Evolutionary conservation across 2,797 vertebrate genomes (phyloP).

Genomic region (Uromys caudimaculatus): DNA sequence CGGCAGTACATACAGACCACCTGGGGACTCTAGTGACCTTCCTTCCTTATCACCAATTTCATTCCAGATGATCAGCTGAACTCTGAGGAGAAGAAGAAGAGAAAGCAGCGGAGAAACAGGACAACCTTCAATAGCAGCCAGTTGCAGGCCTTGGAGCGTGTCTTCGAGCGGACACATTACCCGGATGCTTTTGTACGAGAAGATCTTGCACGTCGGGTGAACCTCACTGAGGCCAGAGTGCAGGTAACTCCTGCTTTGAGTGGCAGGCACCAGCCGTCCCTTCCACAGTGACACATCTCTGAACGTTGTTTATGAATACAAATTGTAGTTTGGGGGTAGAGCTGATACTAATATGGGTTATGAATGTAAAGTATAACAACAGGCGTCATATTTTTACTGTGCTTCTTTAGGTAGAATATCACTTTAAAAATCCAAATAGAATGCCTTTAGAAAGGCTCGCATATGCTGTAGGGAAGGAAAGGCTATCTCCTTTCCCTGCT

Average conservation of each 20-base stretch:
- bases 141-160: slow-evolving; percentile 97
- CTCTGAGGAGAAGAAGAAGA: slow-evolving; percentile 98
- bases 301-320: neutral
- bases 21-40: neutral
- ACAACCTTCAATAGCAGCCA: slow-evolving; percentile 99
- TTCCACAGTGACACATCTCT: neutral
- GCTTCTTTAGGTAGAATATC: neutral
- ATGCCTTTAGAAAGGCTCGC: neutral
- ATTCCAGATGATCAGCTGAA: slow-evolving; percentile 95
- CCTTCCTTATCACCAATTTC: slow-evolving; percentile 28
- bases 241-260: slow-evolving; percentile 90
- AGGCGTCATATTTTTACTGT: neutral
- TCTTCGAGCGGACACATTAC: slow-evolving; percentile 98
- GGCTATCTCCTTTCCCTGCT: no score
- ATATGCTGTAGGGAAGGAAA: accelerated
- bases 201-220: slow-evolving; percentile 97
- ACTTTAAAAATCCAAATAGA: neutral
- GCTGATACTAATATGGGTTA: neutral
- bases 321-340: neutral
- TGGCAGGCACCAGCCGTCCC: neutral
- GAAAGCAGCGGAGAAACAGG: slow-evolving; percentile 97
- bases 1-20: neutral
- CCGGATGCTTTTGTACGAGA: slow-evolving; percentile 98
- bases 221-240: slow-evolving; percentile 98
- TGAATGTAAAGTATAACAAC: neutral